Conservation (phyloP, 2,113 vertebrate species). For the Myiopsitta monachus region DNA sequence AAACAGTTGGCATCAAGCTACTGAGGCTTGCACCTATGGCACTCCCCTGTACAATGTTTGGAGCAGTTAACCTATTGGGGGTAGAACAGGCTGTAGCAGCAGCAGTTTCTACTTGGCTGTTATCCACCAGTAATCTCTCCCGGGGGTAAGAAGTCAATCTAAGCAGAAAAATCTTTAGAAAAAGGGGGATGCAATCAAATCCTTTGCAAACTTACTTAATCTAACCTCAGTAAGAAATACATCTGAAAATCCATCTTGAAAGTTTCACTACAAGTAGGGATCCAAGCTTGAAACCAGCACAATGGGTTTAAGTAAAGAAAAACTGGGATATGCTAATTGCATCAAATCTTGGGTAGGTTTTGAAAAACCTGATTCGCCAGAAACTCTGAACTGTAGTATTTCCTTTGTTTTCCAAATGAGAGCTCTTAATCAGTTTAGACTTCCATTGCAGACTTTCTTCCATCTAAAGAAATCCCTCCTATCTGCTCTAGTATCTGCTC, state of each 20-base stretch:
- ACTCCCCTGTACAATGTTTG: fast-evolving
- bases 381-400: background rate
- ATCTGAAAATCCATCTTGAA: background rate
- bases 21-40: background rate
- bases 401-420: background rate
- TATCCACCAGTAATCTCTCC: background rate
- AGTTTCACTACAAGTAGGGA: background rate
- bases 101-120: background rate
- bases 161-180: background rate
- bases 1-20: background rate
- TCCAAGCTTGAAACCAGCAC: background rate
- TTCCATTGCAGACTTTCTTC: background rate
- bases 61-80: fast-evolving
- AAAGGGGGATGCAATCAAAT: background rate
- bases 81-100: background rate
- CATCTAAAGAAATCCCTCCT: background rate
- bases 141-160: background rate
- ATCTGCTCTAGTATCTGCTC: background rate
- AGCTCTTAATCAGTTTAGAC: background rate
- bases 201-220: background rate
- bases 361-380: background rate
- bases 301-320: background rate
- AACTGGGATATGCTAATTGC: background rate
- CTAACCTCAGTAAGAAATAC: background rate
- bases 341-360: background rate